Percentiles rank a stretch among this genome's conserved stretches.
These are phyloP conservation scores for Tuta absoluta DNA, from an alignment of 2,888 invertebrate species.

Conservation along the genomic window DNA sequence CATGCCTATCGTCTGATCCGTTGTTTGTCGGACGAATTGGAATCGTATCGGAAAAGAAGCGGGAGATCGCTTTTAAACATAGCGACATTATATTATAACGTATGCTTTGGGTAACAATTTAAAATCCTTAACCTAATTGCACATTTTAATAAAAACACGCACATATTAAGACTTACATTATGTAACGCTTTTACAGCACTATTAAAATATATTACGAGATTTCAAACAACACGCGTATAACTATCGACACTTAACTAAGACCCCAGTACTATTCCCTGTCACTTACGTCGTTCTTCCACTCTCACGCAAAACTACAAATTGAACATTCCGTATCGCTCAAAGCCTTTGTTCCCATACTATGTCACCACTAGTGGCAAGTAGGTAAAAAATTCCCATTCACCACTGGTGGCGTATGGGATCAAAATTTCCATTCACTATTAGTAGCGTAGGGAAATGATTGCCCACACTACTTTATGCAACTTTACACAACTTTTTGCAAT, in stretches of 20 bases:
- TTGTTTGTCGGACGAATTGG: slow-evolving; percentile 9
- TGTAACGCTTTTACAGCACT: slow-evolving; percentile 62
- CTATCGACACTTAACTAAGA: slow-evolving; percentile 65
- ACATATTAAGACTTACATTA: slow-evolving; percentile 68
- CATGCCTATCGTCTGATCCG: slow-evolving; percentile 24
- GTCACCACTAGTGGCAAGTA: too few species aligned
- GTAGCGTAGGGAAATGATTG: too few species aligned
- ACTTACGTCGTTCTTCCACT: slow-evolving; percentile 38
- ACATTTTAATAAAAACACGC: slow-evolving; percentile 75
- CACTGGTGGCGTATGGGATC: too few species aligned
- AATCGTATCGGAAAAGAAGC: slow-evolving; percentile 31
- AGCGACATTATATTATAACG: slow-evolving; percentile 57
- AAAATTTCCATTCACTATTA: too few species aligned
- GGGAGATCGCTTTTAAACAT: slow-evolving; percentile 45
- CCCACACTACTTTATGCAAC: too few species aligned
- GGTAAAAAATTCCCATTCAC: too few species aligned
- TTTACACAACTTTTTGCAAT: too few species aligned
- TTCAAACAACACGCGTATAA: slow-evolving; percentile 77
- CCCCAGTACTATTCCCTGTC: slow-evolving; percentile 73
- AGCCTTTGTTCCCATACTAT: too few species aligned
- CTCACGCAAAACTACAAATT: too few species aligned
- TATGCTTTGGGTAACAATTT: slow-evolving; percentile 76
- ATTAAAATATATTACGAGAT: slow-evolving; percentile 78
- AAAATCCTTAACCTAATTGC: slow-evolving; percentile 71
- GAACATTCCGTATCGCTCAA: too few species aligned